Conservation (phyloP, 2,797 vertebrate species). For the Steatocranus sp. region DNA sequence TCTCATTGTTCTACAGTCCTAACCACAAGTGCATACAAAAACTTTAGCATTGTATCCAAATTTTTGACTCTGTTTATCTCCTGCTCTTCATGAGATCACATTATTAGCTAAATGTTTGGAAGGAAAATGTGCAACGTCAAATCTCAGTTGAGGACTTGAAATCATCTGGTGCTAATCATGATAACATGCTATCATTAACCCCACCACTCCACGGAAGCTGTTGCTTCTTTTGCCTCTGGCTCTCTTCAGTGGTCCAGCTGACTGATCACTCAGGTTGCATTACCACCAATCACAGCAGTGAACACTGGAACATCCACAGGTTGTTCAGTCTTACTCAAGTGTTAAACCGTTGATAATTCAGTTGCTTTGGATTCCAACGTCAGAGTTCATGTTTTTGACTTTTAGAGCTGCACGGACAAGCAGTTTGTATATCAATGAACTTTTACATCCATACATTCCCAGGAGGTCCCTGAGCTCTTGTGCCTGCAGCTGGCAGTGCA, state of each 20-base stretch:
- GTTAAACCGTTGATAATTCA: background rate
- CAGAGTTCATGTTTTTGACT: background rate
- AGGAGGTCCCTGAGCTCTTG: background rate
- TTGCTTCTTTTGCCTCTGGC: background rate
- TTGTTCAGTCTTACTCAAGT: background rate
- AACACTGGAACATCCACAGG: background rate
- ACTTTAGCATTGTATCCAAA: background rate
- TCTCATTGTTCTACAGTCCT: background rate
- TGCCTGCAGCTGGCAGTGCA: background rate
- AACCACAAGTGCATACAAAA: background rate
- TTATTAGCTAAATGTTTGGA: background rate
- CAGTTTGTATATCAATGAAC: background rate
- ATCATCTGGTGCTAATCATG: background rate
- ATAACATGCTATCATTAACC: background rate
- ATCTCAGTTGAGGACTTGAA: background rate
- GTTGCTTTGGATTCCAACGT: background rate
- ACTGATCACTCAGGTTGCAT: background rate
- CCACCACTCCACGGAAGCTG: background rate
- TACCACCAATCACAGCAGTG: background rate
- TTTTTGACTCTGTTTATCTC: background rate
- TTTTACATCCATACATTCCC: background rate
- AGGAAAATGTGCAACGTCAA: accelerated
- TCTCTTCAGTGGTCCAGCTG: background rate
- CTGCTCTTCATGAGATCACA: background rate
- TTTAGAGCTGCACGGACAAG: background rate